Base-by-base conservation (phyloP, 1,140 invertebrate genomes). In the Varroa destructor region DNA sequence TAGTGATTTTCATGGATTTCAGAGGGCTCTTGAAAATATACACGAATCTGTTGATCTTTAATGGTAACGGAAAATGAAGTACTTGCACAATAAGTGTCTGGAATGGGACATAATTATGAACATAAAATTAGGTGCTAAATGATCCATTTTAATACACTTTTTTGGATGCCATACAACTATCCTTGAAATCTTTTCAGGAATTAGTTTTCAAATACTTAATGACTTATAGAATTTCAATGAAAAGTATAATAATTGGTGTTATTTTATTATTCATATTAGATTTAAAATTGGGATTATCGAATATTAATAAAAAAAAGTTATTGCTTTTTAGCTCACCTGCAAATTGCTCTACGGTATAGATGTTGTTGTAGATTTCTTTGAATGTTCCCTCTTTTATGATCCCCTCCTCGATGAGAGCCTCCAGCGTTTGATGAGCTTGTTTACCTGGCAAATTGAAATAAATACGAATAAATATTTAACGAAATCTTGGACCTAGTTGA, bases 21-120 rank as follows among this genome's bases (percentile, higher is more conserved):
- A 12, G 14, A 36, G 61, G 40, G 46, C 37, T 67, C 61, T 46
- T 43, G 40, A 46, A 67, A 67, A 67, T 43, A 67, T 14, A 67
- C 61, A 14, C 61, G 61, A 67, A 40, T 40, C 3, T 67, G 40
- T 40, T 40, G 12, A 40, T 46, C 61, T 2, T 67, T 46, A 1
- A 67, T 46, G 8, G 46, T 51, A 51, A 51, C 8, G 40, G 14
- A 25, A 67, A 46, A 37, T 12, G 40, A 40, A 40, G 12, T n/a
- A 10, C 14, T 67, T 67, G 14, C n/a, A 67, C 12, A 51, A 40
- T 8, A 10, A 67, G 10, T 37, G 10, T 67, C 61, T 67, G 61
- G 37, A 67, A 67, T 58, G 57, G 4, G 12, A 6, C 40, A 42
- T 36, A 58, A 12, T 58, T 58, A 3, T 5, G 3, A 37, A 58